Evolutionary conservation across 2,113 vertebrate genomes (phyloP), one percentile per base, ranked within the genome.

Genomic region (Cyanistes caeruleus): DNA sequence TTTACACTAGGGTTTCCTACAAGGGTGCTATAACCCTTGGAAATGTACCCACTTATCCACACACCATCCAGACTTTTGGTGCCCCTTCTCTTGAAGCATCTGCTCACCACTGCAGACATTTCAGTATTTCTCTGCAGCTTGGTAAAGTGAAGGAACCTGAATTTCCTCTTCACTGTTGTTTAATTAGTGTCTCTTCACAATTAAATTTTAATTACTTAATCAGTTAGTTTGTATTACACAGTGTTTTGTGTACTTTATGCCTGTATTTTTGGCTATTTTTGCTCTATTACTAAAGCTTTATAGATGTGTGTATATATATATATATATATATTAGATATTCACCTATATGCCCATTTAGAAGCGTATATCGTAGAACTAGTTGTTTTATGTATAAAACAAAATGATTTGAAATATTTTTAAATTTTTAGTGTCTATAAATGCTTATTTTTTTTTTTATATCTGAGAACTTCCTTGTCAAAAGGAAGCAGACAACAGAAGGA

Each of bases 41-140:
- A 22, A 37, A 44, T 51, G 20, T 55, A 60, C 2, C 5, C 16
- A 9, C 22, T 41, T 58, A 25, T 3, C 12, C n/a, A 53, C 12
- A 22, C 2, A 9, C 2, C 19, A 59, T 5, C 3, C 14, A 72
- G 22, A 49, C 6, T 64, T 74, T 43, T 41, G 30, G 4, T 1
- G 1, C 1, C 8, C 14, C 3, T 74, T 13, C 3, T 55, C 4
- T n/a, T 60, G 17, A 80, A 75, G 14, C 0, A 1, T 30, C 3
- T 5, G 0, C 7, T 5, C 10, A 9, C 10, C 9, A 6, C 19
- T 8, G 2, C 31, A 70, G 25, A 35, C 1, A 41, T 48, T 20
- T 76, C 23, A 59, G 24, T 15, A 15, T 83, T 83, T 68, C 6
- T 69, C 21, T 44, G 12, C 11, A 64, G 24, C 10, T 22, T 59